Evolutionary conservation across 1,140 invertebrate species (phyloP), one percentile per base, ranked within the genome.

Genomic region (Drosophila murphyi): DNA sequence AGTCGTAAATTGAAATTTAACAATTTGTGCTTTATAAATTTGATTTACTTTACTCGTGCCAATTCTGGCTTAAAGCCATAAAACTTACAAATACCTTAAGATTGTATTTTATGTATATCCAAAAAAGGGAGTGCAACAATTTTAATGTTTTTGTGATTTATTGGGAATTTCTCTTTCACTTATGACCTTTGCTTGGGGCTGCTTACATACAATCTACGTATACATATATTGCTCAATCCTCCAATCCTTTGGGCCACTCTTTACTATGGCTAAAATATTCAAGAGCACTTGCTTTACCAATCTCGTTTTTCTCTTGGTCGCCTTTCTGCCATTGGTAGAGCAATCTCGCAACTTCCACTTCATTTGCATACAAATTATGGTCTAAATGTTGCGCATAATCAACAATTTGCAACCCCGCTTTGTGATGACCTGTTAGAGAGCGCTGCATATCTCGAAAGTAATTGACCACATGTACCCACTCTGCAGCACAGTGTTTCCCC

Each of bases 311-410:
- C 7, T 56, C 39, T 8, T 37, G 29, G n/a, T 37, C 61, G 20
- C 48, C 20, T 59, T 32, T 5, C 4, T 29, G 12, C 5, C 12
- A 32, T n/a, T 10, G 47, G 37, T 37, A 32, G 5, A n/a, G 1
- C 41, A 52, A 54, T 57, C 43, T 37, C 4, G 61, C 43, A 12
- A 41, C 39, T 43, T 28, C 37, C 20, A 54, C 54, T 67, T 76
- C 43, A 86, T 86, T 86, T 82, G 72, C 83, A 87, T 87, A 68
- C 55, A 82, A 88, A 86, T 86, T 62, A 68, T 71, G 57, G 60
- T 34, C 37, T 71, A 70, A 80, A 68, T 51, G 64, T 77, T 56
- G 68, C 62, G 74, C 69, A 72, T 79, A 79, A 72, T 72, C 77
- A 76, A 76, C 62, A 76, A 56, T 63, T 68, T 55, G 54, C 62